phyloP scores from a whole-genome alignment of 2,113 vertebrate genomes.

The Willisornis vidua region DNA sequence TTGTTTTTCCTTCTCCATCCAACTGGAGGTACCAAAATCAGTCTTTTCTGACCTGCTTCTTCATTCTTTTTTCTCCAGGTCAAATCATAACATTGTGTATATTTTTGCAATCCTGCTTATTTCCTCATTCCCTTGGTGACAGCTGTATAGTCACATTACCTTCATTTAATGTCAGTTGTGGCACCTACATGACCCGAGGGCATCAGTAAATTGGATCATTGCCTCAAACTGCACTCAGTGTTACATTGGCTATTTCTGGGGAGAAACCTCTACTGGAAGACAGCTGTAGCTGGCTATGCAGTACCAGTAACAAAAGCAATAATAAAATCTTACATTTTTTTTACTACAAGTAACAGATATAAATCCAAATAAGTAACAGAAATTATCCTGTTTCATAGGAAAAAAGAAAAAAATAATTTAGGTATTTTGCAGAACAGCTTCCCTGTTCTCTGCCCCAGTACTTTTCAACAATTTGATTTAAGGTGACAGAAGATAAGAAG shows the following conservation, averaged over 20 bases:
- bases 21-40: background rate
- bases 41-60: background rate
- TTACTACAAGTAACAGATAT: background rate
- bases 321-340: background rate
- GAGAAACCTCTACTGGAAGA: background rate
- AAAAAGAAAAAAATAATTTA: background rate
- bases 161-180: background rate
- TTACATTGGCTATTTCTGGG: background rate
- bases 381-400: background rate
- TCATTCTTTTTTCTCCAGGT: background rate
- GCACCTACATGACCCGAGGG: background rate
- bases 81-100: background rate
- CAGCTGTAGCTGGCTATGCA: background rate
- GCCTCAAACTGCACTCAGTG: background rate
- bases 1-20: background rate
- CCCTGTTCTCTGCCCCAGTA: background rate
- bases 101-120: background rate
- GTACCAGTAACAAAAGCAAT: background rate
- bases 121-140: background rate
- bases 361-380: background rate
- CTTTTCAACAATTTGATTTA: background rate
- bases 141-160: conserved; percentile 5
- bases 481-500: conserved; percentile 7
- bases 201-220: conserved; percentile 22
- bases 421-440: background rate